phyloP scores from a whole-genome alignment of 2,113 vertebrate species.

The Rhinichthys klamathensis region DNA sequence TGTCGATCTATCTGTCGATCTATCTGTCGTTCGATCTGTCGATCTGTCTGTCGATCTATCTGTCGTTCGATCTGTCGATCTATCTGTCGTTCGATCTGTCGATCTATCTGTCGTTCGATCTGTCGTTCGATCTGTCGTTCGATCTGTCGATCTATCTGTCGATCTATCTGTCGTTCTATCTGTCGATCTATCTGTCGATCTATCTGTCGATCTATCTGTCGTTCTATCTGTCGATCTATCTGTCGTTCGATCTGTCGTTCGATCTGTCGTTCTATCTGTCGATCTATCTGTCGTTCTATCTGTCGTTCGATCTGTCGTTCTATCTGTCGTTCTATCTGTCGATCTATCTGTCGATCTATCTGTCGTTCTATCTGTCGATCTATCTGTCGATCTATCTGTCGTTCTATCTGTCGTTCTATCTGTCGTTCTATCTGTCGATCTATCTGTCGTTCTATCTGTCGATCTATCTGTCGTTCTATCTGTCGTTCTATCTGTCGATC shows the following conservation, averaged over 20 bases:
- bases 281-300: background rate
- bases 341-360: background rate
- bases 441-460: background rate
- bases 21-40: too few species aligned
- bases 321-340: background rate
- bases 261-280: background rate
- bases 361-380: background rate
- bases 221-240: background rate
- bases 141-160: background rate
- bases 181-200: background rate
- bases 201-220: background rate
- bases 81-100: too few species aligned
- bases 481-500: background rate
- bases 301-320: background rate
- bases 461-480: background rate
- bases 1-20: too few species aligned
- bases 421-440: background rate
- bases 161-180: background rate
- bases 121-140: background rate
- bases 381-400: background rate
- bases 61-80: too few species aligned
- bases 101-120: too few species aligned
- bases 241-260: background rate
- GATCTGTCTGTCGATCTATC: too few species aligned
- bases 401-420: background rate